Evolutionary conservation across 2,888 invertebrate genomes (phyloP), one percentile per base, ranked within the genome.

Genomic region (Drosophila prolongata): DNA sequence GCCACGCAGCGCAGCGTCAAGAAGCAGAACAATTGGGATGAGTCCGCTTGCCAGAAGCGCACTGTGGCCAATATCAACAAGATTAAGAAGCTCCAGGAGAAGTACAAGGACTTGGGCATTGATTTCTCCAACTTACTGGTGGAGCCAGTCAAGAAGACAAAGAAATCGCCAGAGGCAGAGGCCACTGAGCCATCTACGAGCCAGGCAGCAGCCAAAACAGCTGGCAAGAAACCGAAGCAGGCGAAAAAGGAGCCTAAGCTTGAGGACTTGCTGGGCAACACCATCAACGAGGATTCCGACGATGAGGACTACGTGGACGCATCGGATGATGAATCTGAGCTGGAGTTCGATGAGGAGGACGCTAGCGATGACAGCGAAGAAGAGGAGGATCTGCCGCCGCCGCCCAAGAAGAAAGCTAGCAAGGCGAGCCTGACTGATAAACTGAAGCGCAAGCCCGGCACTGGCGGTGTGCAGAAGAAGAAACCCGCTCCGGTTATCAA

Each of bases 231-330:
- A 8, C 19, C 59, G 9, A 44, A 67, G 24, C 79, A 77, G n/a
- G 56, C 61, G 35, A 87, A 84, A 42, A 87, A 87, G 6, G 61
- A 79, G 9, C 57, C 80, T 0, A 57, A 82, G 47, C 54, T 91
- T 4, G 80, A 87, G 57, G 91, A 91, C 66, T 69, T 91, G 13
- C 56, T 91, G 37, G 91, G 88, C 14, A 87, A 73, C 10, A 91
- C 92, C 6, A 71, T 91, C 8, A 80, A 77, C 52, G 92, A 91
- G 4, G 92, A 91, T 38, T 89, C 91, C 1, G 90, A 89, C 5
- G 92, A 91, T 74, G 92, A 91, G 56, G 91, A 91, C 44, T 92
- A 83, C 54, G 75, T 73, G 1, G 76, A 79, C 14, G 70, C 52
- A 0, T 78, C 72, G 27, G 76, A 65, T 1, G 53, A 68, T 19